phyloP scores from a whole-genome alignment of 1,140 invertebrate species.

The Lepidostoma basale region DNA sequence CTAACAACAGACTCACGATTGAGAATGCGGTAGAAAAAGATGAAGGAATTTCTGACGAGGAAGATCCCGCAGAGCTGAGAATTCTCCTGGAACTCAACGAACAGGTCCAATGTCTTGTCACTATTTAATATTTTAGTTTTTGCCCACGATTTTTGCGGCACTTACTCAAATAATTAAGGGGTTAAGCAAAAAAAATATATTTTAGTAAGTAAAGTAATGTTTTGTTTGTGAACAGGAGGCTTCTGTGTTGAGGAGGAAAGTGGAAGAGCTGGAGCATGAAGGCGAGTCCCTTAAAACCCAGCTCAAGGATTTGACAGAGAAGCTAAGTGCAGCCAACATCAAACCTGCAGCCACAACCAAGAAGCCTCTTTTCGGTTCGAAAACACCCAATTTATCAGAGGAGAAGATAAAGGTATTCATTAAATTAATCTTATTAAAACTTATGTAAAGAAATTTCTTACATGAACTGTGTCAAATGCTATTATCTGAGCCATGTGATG shows the following conservation, averaged over 20 bases:
- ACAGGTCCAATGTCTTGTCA: slow-evolving; percentile 59
- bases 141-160: too few relatives aligned
- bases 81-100: slow-evolving; percentile 87
- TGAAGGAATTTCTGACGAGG: slow-evolving; percentile 76
- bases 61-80: slow-evolving; percentile 76
- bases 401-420: slow-evolving; percentile 69
- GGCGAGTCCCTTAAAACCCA: slow-evolving; percentile 77
- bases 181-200: too few relatives aligned
- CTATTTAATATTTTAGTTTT: background rate
- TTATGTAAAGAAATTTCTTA: too few relatives aligned
- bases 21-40: slow-evolving; percentile 72
- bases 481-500: too few relatives aligned
- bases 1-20: slow-evolving; percentile 65
- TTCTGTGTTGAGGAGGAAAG: slow-evolving; percentile 77
- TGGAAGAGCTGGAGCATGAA: slow-evolving; percentile 83
- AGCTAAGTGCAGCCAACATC: slow-evolving; percentile 57
- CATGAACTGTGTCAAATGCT: too few relatives aligned
- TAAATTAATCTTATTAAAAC: too few relatives aligned
- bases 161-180: too few relatives aligned
- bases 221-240: slow-evolving; percentile 72
- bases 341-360: slow-evolving; percentile 52
- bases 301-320: slow-evolving; percentile 78
- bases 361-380: slow-evolving; percentile 50
- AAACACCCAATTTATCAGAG: slow-evolving; percentile 62
- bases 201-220: too few relatives aligned